phyloP scores from a whole-genome alignment of 2,797 vertebrate species.

The Manis pentadactyla region DNA sequence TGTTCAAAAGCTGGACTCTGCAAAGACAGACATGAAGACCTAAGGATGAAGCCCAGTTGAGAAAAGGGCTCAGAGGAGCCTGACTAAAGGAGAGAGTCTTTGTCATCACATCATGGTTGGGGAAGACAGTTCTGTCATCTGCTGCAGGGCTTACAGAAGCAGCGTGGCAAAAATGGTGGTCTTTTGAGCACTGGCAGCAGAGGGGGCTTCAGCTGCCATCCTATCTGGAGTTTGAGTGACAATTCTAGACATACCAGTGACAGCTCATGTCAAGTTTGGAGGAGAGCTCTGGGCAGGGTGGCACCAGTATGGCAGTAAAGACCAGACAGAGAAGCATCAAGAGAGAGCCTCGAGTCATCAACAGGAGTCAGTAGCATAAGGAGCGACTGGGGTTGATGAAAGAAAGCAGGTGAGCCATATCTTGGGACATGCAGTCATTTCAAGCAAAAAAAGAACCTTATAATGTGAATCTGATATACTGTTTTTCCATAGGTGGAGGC shows the following conservation, averaged over 20 bases:
- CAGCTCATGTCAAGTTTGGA: background rate
- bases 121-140: background rate
- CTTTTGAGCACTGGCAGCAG: background rate
- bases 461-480: background rate
- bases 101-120: background rate
- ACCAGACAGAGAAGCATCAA: accelerated
- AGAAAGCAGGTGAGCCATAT: background rate
- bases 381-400: background rate
- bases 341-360: background rate
- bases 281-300: background rate
- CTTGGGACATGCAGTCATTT: background rate
- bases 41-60: background rate
- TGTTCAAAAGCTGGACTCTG: background rate
- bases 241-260: background rate
- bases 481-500: background rate
- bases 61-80: background rate
- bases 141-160: background rate
- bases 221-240: background rate
- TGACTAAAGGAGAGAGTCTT: background rate
- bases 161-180: background rate
- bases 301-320: background rate
- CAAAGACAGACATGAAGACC: background rate
- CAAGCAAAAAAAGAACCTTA: background rate
- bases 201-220: background rate
- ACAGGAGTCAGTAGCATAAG: background rate